Evolutionary conservation across 2,888 invertebrate genomes (phyloP), one percentile per base, ranked within the genome.

Genomic region (Rhamphomyia laevipes): DNA sequence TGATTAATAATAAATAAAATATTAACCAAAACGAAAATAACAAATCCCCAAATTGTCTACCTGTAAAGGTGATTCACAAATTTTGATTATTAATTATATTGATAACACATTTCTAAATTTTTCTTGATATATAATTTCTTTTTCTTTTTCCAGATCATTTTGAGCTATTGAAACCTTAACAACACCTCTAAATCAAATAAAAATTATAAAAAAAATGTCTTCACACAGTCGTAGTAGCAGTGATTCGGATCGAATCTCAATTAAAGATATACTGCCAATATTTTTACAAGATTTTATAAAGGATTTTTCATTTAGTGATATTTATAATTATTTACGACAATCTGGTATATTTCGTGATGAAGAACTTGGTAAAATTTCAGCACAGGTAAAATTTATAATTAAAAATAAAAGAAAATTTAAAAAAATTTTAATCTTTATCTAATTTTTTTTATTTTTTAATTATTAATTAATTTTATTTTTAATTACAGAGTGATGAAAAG

Each of bases 271-370:
- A 27, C 48, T 63, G 15, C 57, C 56, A 35, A 53, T 57, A 47
- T 59, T 55, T 47, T 46, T 56, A 41, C 53, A 55, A 27, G 54
- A 58, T 40, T 61, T 62, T 30, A 46, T 48, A 17, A 48, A 51
- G 23, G 60, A 62, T 49, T 61, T 63, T 30, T 51, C 49, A 17
- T 56, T 62, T 44, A 18, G 40, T 7, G 61, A 63, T 56, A 56
- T 61, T 37, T 56, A 57, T 18, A 43, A 53, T 16, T 31, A 23
- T 35, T 42, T 59, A 2, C 51, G 44, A 15, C 4, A 17, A n/a
- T 11, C 37, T 33, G 41, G 47, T 17, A 46, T 57, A n/a, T 55
- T 58, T 15, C 53, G 23, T 7, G 51, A 54, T 27, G 56, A 57
- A 13, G 54, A 57, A 37, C 41, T 53, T 31, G 47, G 43, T 15